Evolutionary conservation across 2,113 vertebrate genomes (phyloP), one percentile per base, ranked within the genome.

Genomic region (Pelobates fuscus): DNA sequence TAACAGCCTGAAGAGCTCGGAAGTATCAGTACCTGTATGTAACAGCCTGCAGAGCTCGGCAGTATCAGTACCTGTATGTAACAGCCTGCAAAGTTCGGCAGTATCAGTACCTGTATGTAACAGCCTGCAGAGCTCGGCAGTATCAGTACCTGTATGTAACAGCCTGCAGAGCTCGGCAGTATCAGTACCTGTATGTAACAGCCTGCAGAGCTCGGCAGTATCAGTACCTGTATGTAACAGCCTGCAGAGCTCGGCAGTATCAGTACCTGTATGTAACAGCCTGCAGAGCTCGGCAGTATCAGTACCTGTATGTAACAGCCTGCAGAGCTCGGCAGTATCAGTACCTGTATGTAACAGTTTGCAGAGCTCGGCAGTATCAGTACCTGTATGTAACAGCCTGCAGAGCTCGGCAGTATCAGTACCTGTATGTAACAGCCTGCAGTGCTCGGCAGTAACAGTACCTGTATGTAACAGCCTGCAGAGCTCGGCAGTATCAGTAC

Each of bases 1-100:
- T 96, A 88, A 37, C 23, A 21, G 0, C 18, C 1, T 0, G 1
- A 69, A 86, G 91, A 11, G 94, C 94, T 0, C 96, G 92, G 88
- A 96, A 98, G 89, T 96, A 98, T 6, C 97, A 98, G 91, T 96
- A 98, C 96, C 96, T 91, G 86, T 99, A 98, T 0, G 96, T 99
- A 78, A 98, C 95, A 0, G 95, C 96, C 84, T 98, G 96, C 67
- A 98, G 91, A 95, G 96, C 97, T 90, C 97, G 97, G 91, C 96
- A 98, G 44, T 49, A 3, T 5, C 44, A 86, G 63, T 78, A 98
- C 97, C 97, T 91, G 86, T 99, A 98, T 0, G 97, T 99, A 77
- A 99, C 96, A 0, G 97, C 97, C 84, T 99, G 97, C 68, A 98
- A 92, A 6, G 95, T 94, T 0, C 97, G 92, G 88, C 97, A 99